A percentile compares a stretch with the other conserved stretches of the same genome.
These are phyloP conservation scores for Tiphia femorata DNA, from an alignment of 2,888 invertebrate species.

Conservation along the genomic window DNA sequence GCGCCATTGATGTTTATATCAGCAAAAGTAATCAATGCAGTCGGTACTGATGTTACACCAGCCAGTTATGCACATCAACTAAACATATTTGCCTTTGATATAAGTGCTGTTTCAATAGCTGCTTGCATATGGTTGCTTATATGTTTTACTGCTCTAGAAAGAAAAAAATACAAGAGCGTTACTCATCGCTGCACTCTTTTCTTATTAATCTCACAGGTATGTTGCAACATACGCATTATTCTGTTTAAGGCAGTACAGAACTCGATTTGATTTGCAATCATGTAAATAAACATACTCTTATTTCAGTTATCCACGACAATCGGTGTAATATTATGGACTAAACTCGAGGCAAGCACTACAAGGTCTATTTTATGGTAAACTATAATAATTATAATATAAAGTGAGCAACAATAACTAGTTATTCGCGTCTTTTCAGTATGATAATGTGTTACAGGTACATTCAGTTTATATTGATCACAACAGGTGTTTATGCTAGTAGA, in stretches of 20 bases:
- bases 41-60: conserved; percentile 71
- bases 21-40: conserved; percentile 83
- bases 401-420: background rate
- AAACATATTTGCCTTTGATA: conserved; percentile 84
- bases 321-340: conserved; percentile 64
- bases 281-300: background rate
- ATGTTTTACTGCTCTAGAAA: conserved; percentile 75
- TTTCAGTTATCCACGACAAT: conserved; percentile 50
- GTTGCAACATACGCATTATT: conserved; percentile 8
- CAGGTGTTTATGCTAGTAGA: conserved; percentile 84
- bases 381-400: background rate
- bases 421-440: no score
- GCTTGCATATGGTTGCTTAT: conserved; percentile 85
- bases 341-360: conserved; percentile 41
- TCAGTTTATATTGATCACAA: conserved; percentile 83
- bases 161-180: conserved; percentile 82
- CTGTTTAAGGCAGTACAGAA: background rate
- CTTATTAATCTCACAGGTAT: conserved; percentile 85
- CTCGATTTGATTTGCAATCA: background rate
- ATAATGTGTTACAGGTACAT: conserved; percentile 71
- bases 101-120: conserved; percentile 83
- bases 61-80: conserved; percentile 83
- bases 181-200: conserved; percentile 87
- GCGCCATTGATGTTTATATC: conserved; percentile 96
- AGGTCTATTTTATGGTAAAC: conserved; percentile 57